Evolutionary conservation across 2,797 vertebrate genomes (phyloP).

Genomic region (Pitangus sulphuratus): DNA sequence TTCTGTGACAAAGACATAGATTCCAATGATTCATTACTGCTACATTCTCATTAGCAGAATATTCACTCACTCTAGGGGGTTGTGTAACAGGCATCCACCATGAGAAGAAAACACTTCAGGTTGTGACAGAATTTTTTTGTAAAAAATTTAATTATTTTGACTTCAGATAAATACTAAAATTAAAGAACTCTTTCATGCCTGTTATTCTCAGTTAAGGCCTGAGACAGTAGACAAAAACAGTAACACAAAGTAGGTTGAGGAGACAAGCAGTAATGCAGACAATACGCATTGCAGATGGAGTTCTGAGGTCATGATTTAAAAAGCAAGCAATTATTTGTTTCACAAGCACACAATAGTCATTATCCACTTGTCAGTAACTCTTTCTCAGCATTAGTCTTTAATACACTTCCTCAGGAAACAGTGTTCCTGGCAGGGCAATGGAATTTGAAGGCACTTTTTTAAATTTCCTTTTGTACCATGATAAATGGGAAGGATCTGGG

Average conservation of each 20-base stretch:
- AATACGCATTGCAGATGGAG: not conserved
- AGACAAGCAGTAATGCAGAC: not conserved
- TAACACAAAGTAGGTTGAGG: not conserved
- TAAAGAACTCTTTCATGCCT: not conserved
- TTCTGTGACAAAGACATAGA: conserved; percentile 36
- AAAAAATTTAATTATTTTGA: not conserved
- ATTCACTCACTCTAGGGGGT: not conserved
- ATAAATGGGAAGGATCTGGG: not conserved
- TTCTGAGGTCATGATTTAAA: not conserved
- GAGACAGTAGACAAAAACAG: not conserved
- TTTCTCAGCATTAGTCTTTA: not conserved
- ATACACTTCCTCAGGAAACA: not conserved
- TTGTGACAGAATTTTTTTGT: not conserved
- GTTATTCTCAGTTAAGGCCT: not conserved
- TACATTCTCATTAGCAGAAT: not conserved
- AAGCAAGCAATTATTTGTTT: not conserved
- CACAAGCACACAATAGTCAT: not conserved
- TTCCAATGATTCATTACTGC: conserved; percentile 27
- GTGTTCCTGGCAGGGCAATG: not conserved
- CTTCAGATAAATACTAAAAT: not conserved
- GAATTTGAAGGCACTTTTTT: not conserved
- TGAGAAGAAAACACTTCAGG: not conserved
- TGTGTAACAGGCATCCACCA: not conserved
- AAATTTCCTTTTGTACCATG: not conserved
- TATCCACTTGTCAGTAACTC: not conserved